phyloP scores from a whole-genome alignment of 2,888 invertebrate species.

The Cheilosia variabilis region DNA sequence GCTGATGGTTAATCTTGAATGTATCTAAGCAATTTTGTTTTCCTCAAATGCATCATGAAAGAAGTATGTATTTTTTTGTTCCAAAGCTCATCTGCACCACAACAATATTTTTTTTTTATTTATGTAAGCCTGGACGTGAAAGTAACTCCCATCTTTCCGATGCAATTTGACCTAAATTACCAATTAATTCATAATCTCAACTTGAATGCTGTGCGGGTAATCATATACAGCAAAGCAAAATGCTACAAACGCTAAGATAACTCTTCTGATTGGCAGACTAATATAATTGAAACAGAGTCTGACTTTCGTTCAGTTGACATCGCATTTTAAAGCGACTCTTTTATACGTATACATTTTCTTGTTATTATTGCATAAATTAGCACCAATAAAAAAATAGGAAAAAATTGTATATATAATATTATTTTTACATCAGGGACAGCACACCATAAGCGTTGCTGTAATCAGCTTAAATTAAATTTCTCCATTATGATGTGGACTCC shows the following conservation, averaged over 20 bases:
- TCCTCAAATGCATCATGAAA: too few relatives aligned
- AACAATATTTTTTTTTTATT: neutral
- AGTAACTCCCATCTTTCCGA: slow-evolving; percentile 19
- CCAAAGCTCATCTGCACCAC: too few relatives aligned
- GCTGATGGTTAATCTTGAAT: too few relatives aligned
- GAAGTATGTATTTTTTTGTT: too few relatives aligned
- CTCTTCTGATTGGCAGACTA: slow-evolving; percentile 31
- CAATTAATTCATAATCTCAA: slow-evolving; percentile 50
- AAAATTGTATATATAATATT: slow-evolving; percentile 37
- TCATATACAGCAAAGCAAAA: neutral
- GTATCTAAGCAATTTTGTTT: too few relatives aligned
- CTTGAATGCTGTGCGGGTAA: slow-evolving; percentile 24
- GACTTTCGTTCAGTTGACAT: slow-evolving; percentile 32
- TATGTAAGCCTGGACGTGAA: neutral
- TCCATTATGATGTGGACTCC: slow-evolving; percentile 38
- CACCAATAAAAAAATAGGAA: slow-evolving; percentile 32
- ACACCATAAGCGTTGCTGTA: slow-evolving; percentile 41
- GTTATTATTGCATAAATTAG: slow-evolving; percentile 66
- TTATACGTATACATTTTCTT: slow-evolving; percentile 2
- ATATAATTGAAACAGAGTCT: slow-evolving; percentile 45
- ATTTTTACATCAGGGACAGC: slow-evolving; percentile 65
- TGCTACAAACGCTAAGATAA: slow-evolving; percentile 21
- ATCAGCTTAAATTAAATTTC: slow-evolving; percentile 74
- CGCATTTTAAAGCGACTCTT: slow-evolving; percentile 10
- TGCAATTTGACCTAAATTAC: slow-evolving; percentile 62